phyloP scores from a whole-genome alignment of 30 jellyfish, hydroid and myxozoan species.

The Turritopsis rubra region DNA sequence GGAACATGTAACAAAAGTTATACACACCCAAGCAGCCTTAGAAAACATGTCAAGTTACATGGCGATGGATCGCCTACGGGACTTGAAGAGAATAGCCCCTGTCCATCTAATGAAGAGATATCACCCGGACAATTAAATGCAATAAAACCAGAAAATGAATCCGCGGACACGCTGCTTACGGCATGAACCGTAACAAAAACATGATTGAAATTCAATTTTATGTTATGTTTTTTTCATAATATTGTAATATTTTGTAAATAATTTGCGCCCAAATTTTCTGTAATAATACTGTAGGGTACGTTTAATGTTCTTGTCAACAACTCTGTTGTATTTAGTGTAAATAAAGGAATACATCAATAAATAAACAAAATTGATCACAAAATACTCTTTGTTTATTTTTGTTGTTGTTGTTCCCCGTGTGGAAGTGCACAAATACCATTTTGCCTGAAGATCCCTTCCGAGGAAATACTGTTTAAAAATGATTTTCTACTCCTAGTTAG shows the following conservation, averaged over 20 bases:
- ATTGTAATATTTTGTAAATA: background rate
- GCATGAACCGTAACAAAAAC: no score
- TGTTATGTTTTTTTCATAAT: no score
- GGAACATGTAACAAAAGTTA: slow-evolving; percentile 86
- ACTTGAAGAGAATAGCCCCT: slow-evolving; percentile 7
- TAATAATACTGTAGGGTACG: background rate
- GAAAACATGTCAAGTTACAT: slow-evolving; percentile 81
- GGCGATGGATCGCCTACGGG: slow-evolving; percentile 72
- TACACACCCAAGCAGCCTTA: slow-evolving; percentile 85
- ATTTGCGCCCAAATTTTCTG: background rate
- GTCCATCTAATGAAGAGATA: slow-evolving; percentile 18
- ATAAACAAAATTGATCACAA: background rate
- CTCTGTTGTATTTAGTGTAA: background rate
- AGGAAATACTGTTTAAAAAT: no score
- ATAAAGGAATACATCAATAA: background rate
- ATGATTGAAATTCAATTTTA: no score
- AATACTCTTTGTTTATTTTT: background rate
- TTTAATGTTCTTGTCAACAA: no score
- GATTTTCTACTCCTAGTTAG: no score
- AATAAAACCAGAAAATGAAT: background rate
- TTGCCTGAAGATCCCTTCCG: no score
- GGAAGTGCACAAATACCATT: background rate
- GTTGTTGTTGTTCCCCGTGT: background rate
- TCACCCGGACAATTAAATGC: slow-evolving; percentile 24
- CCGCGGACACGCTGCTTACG: background rate